A percentile compares a stretch with the other conserved stretches of the same genome.
Evolutionary conservation across 2,888 invertebrate species (phyloP).

Genomic region (Nebria salina): DNA sequence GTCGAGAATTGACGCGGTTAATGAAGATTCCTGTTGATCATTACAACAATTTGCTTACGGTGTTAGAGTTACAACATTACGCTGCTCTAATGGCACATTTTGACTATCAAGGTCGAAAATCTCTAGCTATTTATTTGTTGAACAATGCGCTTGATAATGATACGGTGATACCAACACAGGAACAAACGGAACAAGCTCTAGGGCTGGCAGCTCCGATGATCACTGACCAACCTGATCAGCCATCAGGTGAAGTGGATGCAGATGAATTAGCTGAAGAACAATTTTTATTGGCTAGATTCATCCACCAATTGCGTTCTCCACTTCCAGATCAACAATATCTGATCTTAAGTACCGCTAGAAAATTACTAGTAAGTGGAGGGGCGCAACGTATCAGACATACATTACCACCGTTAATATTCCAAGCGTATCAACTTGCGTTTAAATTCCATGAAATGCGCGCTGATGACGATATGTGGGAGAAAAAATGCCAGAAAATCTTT

Average conservation of each 20-base stretch:
- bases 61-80: slow-evolving; percentile 88
- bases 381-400: slow-evolving; percentile 88
- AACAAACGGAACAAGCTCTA: slow-evolving; percentile 74
- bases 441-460: slow-evolving; percentile 80
- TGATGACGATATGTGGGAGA: slow-evolving; percentile 97
- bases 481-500: slow-evolving; percentile 97
- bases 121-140: slow-evolving; percentile 88
- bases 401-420: slow-evolving; percentile 93
- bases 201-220: slow-evolving; percentile 85
- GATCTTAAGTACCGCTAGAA: slow-evolving; percentile 88
- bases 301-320: slow-evolving; percentile 84
- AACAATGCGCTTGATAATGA: slow-evolving; percentile 91
- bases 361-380: slow-evolving; percentile 90
- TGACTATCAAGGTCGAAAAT: slow-evolving; percentile 86
- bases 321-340: slow-evolving; percentile 88
- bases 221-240: slow-evolving; percentile 83
- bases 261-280: slow-evolving; percentile 98
- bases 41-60: slow-evolving; percentile 90
- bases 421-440: slow-evolving; percentile 89
- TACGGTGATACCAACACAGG: slow-evolving; percentile 85
- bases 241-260: slow-evolving; percentile 73
- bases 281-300: slow-evolving; percentile 84
- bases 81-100: slow-evolving; percentile 86
- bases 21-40: slow-evolving; percentile 95
- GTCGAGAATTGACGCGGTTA: slow-evolving; percentile 91